Evolutionary conservation across 2,888 invertebrate genomes (phyloP), one percentile per base, ranked within the genome.

Genomic region (Heteropelma amictum): DNA sequence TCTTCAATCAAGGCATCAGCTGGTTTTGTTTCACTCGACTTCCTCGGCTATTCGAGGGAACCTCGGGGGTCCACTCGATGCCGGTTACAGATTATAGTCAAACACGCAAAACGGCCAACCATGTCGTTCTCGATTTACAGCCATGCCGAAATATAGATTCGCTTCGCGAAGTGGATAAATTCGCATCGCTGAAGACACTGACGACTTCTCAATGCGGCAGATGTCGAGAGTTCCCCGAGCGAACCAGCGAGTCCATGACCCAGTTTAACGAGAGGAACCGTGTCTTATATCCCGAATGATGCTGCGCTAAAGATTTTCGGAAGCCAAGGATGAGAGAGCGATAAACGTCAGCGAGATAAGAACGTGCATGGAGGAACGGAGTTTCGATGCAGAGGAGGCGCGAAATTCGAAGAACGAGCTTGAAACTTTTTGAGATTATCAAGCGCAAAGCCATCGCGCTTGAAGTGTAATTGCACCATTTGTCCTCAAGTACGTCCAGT

Each of bases 141-240:
- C 58, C 47, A 68, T 51, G 42, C 28, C 47, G 54, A 38, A 51
- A 30, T 51, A 60, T 54, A 38, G 47, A 45, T 38, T 17, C 68
- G 76, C 63, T 72, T 72, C 63, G 53, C 68, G 72, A 76, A 76
- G 67, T 71, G 76, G 72, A 75, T 76, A 76, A 76, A 76, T 76
- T 76, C 76, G 72, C 76, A 72, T 76, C 76, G 76, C 45, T 68
- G 76, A 76, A 76, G 68, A 76, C 76, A 76, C 76, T 76, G 76
- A 76, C 76, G 76, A 76, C 71, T 76, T 58, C 72, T 76, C 72
- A 72, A 72, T 72, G 76, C 72, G 76, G 68, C 76, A 76, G 76
- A 76, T 76, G 76, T 76, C 76, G 76, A 63, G 67, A 68, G 61
- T 67, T 72, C 63, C 14, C 68, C 49, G 40, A 72, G 58, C 68